Evolutionary conservation across 2,113 vertebrate species (phyloP).

Genomic region (Scomber colias): DNA sequence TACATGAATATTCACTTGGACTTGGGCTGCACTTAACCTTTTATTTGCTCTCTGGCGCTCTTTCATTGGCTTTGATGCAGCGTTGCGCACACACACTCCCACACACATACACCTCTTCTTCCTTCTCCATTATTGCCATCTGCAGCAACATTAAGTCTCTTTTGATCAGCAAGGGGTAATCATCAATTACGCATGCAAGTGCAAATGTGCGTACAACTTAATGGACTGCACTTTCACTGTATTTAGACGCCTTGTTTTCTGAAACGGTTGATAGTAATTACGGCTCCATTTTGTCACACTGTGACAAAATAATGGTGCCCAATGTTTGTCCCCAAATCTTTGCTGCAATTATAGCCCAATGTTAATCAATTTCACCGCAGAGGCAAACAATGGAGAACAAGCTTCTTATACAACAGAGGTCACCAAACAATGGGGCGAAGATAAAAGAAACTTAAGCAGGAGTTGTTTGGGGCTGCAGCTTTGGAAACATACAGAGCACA

Average conservation of each 20-base stretch:
- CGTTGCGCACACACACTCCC: constrained; percentile 4
- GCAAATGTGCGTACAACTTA: constrained; percentile 64
- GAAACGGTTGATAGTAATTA: constrained; percentile 81
- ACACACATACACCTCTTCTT: neutral
- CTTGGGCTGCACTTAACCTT: constrained; percentile 64
- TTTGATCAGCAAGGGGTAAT: constrained; percentile 68
- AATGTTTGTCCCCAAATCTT: constrained; percentile 71
- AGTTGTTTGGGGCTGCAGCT: constrained; percentile 36
- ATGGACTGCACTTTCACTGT: constrained; percentile 71
- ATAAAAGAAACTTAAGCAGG: constrained; percentile 50
- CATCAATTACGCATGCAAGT: constrained; percentile 80
- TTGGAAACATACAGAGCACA: neutral
- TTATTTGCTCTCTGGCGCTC: constrained; percentile 46
- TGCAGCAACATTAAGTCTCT: constrained; percentile 55
- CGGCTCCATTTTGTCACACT: constrained; percentile 69
- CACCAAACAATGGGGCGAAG: constrained; percentile 53
- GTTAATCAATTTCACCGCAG: constrained; percentile 82
- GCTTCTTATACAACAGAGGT: constrained; percentile 53
- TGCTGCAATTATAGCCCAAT: constrained; percentile 78
- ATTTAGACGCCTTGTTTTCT: constrained; percentile 72
- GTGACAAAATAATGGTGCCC: constrained; percentile 69
- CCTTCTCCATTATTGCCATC: constrained; percentile 38
- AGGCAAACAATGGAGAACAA: constrained; percentile 63
- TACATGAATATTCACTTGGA: constrained; percentile 68
- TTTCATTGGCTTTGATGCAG: constrained; percentile 12